Conservation (phyloP, 2,113 vertebrate genomes). For the Atrichornis clamosus region DNA sequence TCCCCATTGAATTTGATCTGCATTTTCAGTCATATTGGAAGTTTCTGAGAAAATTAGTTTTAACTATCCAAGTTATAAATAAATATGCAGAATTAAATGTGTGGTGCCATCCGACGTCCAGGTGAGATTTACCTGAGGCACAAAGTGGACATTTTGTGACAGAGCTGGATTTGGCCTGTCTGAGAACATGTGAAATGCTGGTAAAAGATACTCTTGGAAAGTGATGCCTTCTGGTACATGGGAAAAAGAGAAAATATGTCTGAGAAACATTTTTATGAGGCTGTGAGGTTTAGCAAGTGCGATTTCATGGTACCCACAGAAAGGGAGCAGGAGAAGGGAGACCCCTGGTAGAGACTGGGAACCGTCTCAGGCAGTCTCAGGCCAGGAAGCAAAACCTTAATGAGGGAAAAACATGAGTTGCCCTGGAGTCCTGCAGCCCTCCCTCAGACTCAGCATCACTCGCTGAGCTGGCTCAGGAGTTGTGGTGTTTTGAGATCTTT, state of each 20-base stretch:
- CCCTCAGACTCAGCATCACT: neutral
- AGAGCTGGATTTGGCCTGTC: neutral
- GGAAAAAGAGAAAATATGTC: neutral
- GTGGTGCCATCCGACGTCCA: fast-evolving
- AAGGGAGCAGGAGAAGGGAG: neutral
- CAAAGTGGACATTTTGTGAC: fast-evolving
- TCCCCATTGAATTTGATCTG: neutral
- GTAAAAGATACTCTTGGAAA: neutral
- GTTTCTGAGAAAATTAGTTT: neutral
- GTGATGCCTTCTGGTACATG: neutral
- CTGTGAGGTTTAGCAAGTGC: neutral
- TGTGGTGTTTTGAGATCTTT: neutral
- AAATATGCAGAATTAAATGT: neutral
- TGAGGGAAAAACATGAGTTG: neutral
- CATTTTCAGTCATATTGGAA: neutral
- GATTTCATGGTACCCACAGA: neutral
- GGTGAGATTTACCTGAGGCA: neutral
- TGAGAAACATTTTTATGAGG: neutral
- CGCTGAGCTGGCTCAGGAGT: neutral
- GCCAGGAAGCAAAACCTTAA: neutral
- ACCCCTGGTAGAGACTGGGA: neutral
- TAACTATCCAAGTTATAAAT: neutral
- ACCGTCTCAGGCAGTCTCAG: neutral
- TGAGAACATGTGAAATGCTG: neutral
- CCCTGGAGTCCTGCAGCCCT: neutral